Percentiles rank a stretch among this genome's conserved stretches.
phyloP scores from a whole-genome alignment of 2,888 invertebrate genomes.

The Dynastes maya region DNA sequence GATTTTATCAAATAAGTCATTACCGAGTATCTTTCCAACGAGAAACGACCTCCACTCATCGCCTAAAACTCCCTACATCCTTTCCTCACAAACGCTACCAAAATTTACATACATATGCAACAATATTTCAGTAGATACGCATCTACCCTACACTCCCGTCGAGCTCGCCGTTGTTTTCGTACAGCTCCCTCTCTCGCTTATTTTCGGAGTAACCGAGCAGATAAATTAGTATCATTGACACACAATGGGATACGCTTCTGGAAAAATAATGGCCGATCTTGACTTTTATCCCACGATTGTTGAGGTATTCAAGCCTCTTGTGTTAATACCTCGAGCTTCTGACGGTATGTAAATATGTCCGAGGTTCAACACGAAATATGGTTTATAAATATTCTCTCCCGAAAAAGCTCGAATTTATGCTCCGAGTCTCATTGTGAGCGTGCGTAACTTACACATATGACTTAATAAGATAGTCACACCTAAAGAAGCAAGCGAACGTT shows the following conservation, averaged over 20 bases:
- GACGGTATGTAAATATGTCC: conserved; percentile 1
- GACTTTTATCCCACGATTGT: conserved; percentile 47
- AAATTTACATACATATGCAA: conserved; percentile 29
- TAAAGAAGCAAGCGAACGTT: neutral
- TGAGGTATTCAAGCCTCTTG: neutral
- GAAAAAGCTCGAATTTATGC: too few species aligned
- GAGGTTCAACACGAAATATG: conserved; percentile 3
- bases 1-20: conserved; percentile 10
- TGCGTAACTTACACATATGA: neutral
- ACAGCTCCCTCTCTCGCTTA: conserved; percentile 5
- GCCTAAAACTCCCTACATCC: neutral
- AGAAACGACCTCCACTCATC: neutral
- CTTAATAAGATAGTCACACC: neutral
- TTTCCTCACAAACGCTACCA: conserved; percentile 4
- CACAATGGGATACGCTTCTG: conserved; percentile 46
- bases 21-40: neutral
- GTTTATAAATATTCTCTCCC: neutral
- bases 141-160: conserved; percentile 14
- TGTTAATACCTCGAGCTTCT: neutral
- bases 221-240: conserved; percentile 48
- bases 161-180: neutral
- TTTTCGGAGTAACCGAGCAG: conserved; percentile 16
- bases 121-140: conserved; percentile 17
- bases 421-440: neutral
- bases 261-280: conserved; percentile 33